Evolutionary conservation across 2,888 invertebrate species (phyloP).

Genomic region (Caenorhabditis sp.): DNA sequence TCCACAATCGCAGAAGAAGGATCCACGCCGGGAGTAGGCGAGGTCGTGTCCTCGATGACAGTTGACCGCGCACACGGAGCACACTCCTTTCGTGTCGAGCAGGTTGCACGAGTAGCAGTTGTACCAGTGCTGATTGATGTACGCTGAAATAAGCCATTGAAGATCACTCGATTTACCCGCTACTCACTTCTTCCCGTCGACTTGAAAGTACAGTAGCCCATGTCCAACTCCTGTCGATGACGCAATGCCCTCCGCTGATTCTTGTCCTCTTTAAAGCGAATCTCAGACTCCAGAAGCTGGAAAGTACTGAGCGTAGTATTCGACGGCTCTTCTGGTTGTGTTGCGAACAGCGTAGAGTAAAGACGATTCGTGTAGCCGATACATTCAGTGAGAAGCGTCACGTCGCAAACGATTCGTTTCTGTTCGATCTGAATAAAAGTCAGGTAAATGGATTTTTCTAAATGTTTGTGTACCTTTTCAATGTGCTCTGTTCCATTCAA

Average conservation of each 20-base stretch:
- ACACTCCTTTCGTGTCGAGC: slow-evolving; percentile 98
- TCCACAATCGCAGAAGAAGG: slow-evolving; percentile 99
- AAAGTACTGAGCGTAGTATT: slow-evolving; percentile 16
- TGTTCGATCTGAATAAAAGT: slow-evolving; percentile 11
- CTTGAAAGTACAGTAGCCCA: slow-evolving; percentile 35
- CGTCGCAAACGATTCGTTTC: slow-evolving; percentile 12
- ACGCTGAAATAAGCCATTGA: slow-evolving; percentile 83
- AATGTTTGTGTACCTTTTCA: too few relatives aligned
- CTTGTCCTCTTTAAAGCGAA: neutral
- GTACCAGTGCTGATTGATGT: slow-evolving; percentile 92
- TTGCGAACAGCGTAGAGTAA: neutral
- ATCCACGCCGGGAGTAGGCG: slow-evolving; percentile 90
- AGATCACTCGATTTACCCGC: too few relatives aligned
- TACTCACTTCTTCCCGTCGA: slow-evolving; percentile 39
- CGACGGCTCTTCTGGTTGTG: neutral
- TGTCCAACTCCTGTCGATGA: slow-evolving; percentile 10
- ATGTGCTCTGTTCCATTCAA: neutral
- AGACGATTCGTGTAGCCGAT: slow-evolving; percentile 29
- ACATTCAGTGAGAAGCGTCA: slow-evolving; percentile 17
- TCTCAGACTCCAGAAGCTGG: slow-evolving; percentile 16
- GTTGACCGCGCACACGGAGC: slow-evolving; percentile 95
- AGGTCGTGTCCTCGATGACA: slow-evolving; percentile 94
- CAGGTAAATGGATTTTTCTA: neutral
- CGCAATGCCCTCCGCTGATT: neutral
- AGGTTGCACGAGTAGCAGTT: slow-evolving; percentile 99